Percentiles rank a stretch among this genome's conserved stretches.
phyloP scores from a whole-genome alignment of 2,888 invertebrate species.

The Andrena flavipes region DNA sequence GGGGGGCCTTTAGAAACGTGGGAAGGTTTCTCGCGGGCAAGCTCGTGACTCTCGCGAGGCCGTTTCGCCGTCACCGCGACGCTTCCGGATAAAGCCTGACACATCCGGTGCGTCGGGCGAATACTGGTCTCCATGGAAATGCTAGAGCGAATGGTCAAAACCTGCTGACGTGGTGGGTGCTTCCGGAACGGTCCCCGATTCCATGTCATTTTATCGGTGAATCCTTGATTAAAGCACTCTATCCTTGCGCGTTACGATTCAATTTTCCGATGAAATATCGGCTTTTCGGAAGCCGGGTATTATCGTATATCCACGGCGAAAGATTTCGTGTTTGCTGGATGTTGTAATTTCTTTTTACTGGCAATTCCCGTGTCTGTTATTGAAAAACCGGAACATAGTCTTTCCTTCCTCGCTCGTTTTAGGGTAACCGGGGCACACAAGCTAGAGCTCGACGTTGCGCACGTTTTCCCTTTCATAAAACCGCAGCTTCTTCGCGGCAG shows the following conservation, averaged over 20 bases:
- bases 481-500: neutral
- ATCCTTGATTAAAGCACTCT: slow-evolving; percentile 59
- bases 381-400: neutral
- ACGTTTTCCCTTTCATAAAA: neutral
- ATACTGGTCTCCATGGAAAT: slow-evolving; percentile 67
- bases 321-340: slow-evolving; percentile 24
- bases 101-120: slow-evolving; percentile 59
- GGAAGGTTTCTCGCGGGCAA: slow-evolving; percentile 40
- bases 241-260: slow-evolving; percentile 39
- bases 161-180: slow-evolving; percentile 61
- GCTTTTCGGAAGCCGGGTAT: slow-evolving; percentile 28
- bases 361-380: neutral
- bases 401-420: neutral
- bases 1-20: neutral
- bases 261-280: slow-evolving; percentile 51
- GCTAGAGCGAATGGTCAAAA: slow-evolving; percentile 59
- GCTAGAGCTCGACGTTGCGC: neutral
- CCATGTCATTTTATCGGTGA: slow-evolving; percentile 55
- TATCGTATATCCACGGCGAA: slow-evolving; percentile 21
- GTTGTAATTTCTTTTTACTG: slow-evolving; percentile 9
- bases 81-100: slow-evolving; percentile 60
- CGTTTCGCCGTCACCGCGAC: slow-evolving; percentile 54
- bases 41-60: slow-evolving; percentile 27
- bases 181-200: slow-evolving; percentile 56
- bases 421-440: neutral